Percentiles rank a stretch among this genome's conserved stretches.
phyloP scores from a whole-genome alignment of 1,140 invertebrate species.

The Heliconius eleuchia region DNA sequence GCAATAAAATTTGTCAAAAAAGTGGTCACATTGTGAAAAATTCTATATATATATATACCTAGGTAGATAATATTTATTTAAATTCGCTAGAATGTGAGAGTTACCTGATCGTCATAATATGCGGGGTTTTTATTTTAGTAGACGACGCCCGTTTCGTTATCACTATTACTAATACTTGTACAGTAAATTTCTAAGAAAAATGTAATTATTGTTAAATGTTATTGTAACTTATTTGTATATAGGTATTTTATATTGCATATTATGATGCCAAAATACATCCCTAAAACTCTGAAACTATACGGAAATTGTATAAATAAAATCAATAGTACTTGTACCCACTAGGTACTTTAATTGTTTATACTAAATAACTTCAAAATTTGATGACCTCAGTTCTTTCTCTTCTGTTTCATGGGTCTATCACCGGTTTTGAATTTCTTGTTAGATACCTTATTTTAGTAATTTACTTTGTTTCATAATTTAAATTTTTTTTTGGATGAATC shows the following conservation, averaged over 20 bases:
- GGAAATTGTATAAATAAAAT: neutral
- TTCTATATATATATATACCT: too few relatives aligned
- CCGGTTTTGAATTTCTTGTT: neutral
- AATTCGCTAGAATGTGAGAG: too few relatives aligned
- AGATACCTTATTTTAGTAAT: neutral
- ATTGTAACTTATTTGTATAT: neutral
- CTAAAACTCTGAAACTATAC: neutral
- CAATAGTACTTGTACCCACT: too few relatives aligned
- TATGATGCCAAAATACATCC: neutral
- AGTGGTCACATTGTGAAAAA: too few relatives aligned
- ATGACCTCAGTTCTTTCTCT: neutral
- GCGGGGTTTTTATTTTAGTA: neutral
- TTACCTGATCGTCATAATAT: too few relatives aligned
- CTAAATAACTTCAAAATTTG: too few relatives aligned
- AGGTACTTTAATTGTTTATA: too few relatives aligned
- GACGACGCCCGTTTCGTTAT: too few relatives aligned
- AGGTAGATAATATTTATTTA: too few relatives aligned
- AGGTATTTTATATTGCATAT: neutral
- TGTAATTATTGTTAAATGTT: slow-evolving; percentile 2
- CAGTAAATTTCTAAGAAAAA: neutral
- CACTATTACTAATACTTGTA: neutral
- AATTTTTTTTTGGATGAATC: neutral
- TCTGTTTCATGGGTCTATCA: neutral
- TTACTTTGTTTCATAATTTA: neutral
- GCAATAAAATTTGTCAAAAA: too few relatives aligned